Evolutionary conservation across 2,797 vertebrate species (phyloP).

Genomic region (Spinibarbus caldwelli): DNA sequence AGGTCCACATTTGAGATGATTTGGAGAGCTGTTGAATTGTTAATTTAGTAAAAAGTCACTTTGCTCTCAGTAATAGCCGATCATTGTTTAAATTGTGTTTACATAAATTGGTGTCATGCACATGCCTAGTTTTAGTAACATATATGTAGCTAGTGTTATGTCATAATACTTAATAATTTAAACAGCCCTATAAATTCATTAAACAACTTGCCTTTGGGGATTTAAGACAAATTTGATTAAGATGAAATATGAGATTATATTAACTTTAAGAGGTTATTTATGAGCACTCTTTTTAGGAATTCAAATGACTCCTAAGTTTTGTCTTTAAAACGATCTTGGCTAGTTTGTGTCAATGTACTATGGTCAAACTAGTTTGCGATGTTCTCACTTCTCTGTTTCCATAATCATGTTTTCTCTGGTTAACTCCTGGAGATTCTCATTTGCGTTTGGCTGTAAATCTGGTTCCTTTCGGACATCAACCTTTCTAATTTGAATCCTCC

Average conservation of each 20-base stretch:
- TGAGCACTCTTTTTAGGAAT: neutral
- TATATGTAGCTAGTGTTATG: neutral
- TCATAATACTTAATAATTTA: neutral
- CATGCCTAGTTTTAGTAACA: neutral
- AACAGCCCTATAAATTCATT: neutral
- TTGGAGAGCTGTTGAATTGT: neutral
- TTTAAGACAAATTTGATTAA: neutral
- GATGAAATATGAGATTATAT: neutral
- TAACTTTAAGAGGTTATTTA: neutral
- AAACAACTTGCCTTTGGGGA: neutral
- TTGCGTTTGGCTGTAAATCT: conserved; percentile 47
- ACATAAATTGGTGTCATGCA: neutral
- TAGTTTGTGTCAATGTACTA: neutral
- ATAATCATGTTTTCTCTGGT: conserved; percentile 17
- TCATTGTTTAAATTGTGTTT: neutral
- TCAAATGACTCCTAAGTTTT: neutral
- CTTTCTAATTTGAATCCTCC: conserved; percentile 67
- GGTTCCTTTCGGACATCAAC: conserved; percentile 55
- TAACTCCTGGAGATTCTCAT: conserved; percentile 3
- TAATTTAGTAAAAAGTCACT: neutral
- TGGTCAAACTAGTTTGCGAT: neutral
- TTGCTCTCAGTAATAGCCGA: neutral
- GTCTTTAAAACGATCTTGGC: neutral
- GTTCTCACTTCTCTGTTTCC: neutral
- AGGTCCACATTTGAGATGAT: neutral